Evolutionary conservation across 2,113 vertebrate species (phyloP).

Genomic region (Otolemur garnettii): DNA sequence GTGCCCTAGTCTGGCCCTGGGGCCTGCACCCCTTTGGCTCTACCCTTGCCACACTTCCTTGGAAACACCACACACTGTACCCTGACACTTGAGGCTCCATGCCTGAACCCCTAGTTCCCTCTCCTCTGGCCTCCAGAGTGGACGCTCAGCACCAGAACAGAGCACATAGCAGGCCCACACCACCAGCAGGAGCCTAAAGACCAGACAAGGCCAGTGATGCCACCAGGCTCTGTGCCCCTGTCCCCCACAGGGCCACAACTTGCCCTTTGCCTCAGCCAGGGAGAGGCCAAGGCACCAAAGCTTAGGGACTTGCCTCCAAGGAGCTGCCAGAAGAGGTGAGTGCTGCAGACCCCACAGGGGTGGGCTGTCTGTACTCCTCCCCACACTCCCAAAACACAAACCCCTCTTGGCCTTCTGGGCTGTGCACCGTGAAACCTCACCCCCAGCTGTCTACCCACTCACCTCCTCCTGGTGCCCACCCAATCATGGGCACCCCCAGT

Average conservation of each 20-base stretch:
- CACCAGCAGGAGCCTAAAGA: not conserved
- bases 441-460: not conserved
- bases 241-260: not conserved
- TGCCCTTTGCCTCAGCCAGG: too few relatives aligned
- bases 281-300: too few relatives aligned
- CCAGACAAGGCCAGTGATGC: not conserved
- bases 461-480: not conserved
- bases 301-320: too few relatives aligned
- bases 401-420: not conserved
- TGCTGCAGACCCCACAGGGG: not conserved
- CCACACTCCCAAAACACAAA: too few relatives aligned
- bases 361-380: not conserved
- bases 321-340: too few relatives aligned
- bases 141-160: not conserved
- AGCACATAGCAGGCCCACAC: too few relatives aligned
- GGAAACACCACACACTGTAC: not conserved
- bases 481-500: not conserved
- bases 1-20: not conserved
- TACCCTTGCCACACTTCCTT: not conserved
- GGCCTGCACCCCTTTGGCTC: not conserved
- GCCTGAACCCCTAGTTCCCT: not conserved
- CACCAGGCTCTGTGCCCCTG: not conserved
- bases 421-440: not conserved
- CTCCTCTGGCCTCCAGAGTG: not conserved
- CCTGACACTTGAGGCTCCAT: not conserved